Evolutionary conservation across 2,888 invertebrate genomes (phyloP).

Genomic region (Drosophila trichaetosa): DNA sequence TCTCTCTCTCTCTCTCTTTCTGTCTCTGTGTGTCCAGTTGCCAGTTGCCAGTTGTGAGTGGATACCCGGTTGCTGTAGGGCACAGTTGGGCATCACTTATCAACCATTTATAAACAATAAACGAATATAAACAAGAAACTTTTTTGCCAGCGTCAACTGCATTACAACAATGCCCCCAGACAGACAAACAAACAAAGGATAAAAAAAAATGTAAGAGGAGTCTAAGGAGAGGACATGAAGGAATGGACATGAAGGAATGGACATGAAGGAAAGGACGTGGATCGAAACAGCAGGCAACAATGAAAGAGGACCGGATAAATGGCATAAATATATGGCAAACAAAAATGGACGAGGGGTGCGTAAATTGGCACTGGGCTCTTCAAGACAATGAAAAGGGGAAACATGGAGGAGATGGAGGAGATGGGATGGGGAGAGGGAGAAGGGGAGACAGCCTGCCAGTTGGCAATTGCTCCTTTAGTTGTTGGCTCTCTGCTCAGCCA

Average conservation of each 20-base stretch:
- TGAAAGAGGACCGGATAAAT: constrained; percentile 65
- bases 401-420: background rate
- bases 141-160: constrained; percentile 68
- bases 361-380: constrained; percentile 52
- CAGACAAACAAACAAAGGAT: background rate
- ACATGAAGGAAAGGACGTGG: too few species aligned
- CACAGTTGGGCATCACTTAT: constrained; percentile 64
- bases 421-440: background rate
- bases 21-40: background rate
- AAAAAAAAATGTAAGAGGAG: background rate
- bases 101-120: constrained; percentile 79
- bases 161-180: constrained; percentile 60
- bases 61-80: constrained; percentile 21
- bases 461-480: constrained; percentile 4
- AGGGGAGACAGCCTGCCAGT: background rate
- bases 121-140: constrained; percentile 79
- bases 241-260: background rate
- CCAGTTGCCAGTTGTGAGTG: background rate
- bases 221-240: background rate
- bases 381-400: background rate
- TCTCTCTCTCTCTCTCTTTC: background rate
- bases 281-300: background rate
- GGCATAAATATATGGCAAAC: constrained; percentile 74
- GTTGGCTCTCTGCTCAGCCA: constrained; percentile 40
- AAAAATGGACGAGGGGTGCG: constrained; percentile 71